Base-by-base conservation (phyloP, 2,888 invertebrate genomes). In the Yponomeuta malinellus region DNA sequence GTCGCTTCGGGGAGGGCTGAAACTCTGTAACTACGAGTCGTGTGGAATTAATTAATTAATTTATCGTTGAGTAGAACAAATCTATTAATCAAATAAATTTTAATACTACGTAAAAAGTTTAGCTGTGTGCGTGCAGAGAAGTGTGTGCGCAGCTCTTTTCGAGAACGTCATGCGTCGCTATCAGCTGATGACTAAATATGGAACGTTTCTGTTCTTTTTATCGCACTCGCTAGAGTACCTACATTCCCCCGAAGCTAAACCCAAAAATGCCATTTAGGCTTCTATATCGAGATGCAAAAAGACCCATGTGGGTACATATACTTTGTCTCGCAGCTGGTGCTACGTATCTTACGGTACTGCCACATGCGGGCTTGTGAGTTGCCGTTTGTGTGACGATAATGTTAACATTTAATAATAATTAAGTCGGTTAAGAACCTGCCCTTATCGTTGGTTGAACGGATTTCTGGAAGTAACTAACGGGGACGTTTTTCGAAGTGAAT, bases 141-240 rank as follows among this genome's bases (percentile, higher is more conserved):
- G 37, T 2, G 4, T 37, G 37, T 37, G 37, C 5, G 37, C 37
- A 5, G 2, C 37, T 37, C 37, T 37, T 37, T 37, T 37, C 37
- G 37, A 37, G 4, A 37, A 43, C 43, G 43, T 43, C 43, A 43
- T 8, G 43, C 43, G 5, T 43, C 43, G 33, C 33, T 64, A 65
- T 68, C 48, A 37, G 67, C 67, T 67, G 67, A 67, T 43, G n/a
- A 64, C 43, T 37, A 67, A 67, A 67, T 67, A 43, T 67, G 37
- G 67, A 37, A 37, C 67, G 33, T 37, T 37, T 67, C 15, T n/a
- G 37, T 67, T 67, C 66, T 67, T 66, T 67, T 67, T 67, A 67
- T 15, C 15, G 12, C 15, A 15, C 52, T 15, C 52, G 6, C 12
- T 59, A 59, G 15, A 15, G 12, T 15, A 15, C 52, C 52, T 52